Evolutionary conservation across 37 sponge, comb jelly and placozoan species (phyloP).

Genomic region (Axinella damicornis): DNA sequence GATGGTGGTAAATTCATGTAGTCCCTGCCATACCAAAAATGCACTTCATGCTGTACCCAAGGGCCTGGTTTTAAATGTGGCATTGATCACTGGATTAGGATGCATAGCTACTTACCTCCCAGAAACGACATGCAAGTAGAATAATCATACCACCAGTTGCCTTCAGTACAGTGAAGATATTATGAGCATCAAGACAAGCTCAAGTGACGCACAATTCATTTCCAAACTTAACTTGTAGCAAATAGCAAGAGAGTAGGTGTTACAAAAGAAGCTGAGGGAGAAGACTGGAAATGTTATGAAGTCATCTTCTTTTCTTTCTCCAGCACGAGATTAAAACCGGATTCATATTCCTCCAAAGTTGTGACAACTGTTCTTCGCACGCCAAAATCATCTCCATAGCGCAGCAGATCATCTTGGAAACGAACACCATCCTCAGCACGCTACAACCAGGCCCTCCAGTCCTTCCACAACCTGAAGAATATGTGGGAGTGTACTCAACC

Average conservation of each 20-base stretch:
- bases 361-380: conserved; percentile 46
- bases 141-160: too few species aligned
- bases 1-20: conserved; percentile 61
- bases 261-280: too few species aligned
- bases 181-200: too few species aligned
- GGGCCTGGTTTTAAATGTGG: too few species aligned
- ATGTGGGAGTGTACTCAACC: conserved; percentile 49
- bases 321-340: conserved; percentile 76
- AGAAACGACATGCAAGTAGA: too few species aligned
- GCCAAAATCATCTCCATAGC: conserved; percentile 16
- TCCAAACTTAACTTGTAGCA: too few species aligned
- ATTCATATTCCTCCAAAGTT: conserved; percentile 67
- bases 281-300: not conserved
- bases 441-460: conserved; percentile 30
- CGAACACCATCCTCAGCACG: conserved; percentile 9
- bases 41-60: too few species aligned
- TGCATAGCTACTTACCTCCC: too few species aligned
- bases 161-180: not conserved
- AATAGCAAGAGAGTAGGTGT: too few species aligned
- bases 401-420: conserved; percentile 31
- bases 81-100: too few species aligned
- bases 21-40: too few species aligned
- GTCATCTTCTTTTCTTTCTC: not conserved
- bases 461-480: conserved; percentile 38
- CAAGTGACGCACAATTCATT: too few species aligned